Base-by-base conservation (phyloP, 1,140 invertebrate species). In the Parapsyche elsis region DNA sequence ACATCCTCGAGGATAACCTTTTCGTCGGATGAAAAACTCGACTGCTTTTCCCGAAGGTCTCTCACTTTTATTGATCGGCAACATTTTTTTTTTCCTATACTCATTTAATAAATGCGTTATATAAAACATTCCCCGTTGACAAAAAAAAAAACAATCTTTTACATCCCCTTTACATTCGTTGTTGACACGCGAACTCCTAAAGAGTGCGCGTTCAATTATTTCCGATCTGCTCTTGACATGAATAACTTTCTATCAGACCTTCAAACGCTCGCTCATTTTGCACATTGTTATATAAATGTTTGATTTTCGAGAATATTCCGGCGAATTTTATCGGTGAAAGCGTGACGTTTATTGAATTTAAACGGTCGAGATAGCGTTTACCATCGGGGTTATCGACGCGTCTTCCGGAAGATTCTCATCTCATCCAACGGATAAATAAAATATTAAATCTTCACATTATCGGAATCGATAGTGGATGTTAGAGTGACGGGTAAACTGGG, bases 61-160 rank as follows among this genome's bases (percentile, higher is more conserved):
- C 24, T 67, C 24, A 24, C 21, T 67, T 24, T 26, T 67, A 67
- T 67, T 30, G 64, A 67, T 67, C 64, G 19, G 21, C 5, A 9
- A 23, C 24, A 38, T 67, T 67, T 23, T 67, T 53, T 53, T 12
- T 53, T 53, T 53, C 49, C 49, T 53, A 7, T 7, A 38, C 10
- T 67, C 64, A 67, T 67, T 67, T 67, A 67, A 67, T 67, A 67
- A 53, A 67, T 67, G 49, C 10, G 49, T 14, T 53, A 53, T 53
- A 53, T 53, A 14, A 14, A 14, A 16, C 16, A 53, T 53, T 14
- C 49, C 1, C 2, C 24, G 26, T 67, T 23, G 64, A 67, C 24
- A 67, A 26, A 21, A 30, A 64, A 24, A 10, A 67, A 67, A 24
- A 53, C 49, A 53, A 53, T 53, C 30, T 38, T 38, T 38, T n/a